phyloP scores from a whole-genome alignment of 2,113 vertebrate genomes.

The Ellobius talpinus region DNA sequence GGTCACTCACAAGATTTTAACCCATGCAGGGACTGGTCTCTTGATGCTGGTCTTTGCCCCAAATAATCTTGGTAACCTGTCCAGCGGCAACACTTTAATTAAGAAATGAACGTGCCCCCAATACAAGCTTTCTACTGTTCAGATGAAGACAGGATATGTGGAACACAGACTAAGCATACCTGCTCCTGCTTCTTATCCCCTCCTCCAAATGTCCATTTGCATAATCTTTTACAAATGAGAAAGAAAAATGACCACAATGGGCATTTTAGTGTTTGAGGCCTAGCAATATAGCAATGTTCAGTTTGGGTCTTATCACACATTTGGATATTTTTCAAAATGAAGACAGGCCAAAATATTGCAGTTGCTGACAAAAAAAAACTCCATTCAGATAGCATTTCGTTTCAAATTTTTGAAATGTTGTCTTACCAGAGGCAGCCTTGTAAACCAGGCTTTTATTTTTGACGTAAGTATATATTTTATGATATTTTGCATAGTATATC shows the following conservation, averaged over 20 bases:
- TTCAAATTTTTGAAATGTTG: conserved; percentile 44
- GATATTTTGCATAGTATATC: not conserved
- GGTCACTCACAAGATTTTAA: conserved; percentile 64
- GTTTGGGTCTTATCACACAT: not conserved
- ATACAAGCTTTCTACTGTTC: not conserved
- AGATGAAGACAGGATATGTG: not conserved
- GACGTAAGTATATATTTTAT: not conserved
- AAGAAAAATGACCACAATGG: not conserved
- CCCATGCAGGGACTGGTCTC: not conserved
- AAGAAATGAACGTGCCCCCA: not conserved
- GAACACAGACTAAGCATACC: not conserved
- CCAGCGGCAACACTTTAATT: not conserved
- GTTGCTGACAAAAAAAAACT: not conserved
- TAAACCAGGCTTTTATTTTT: conserved; percentile 31
- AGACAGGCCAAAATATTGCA: conserved; percentile 20
- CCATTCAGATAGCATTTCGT: conserved; percentile 20
- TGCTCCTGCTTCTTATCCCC: not conserved
- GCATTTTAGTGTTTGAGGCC: conserved; percentile 31
- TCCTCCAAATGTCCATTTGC: not conserved
- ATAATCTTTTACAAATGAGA: not conserved
- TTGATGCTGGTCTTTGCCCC: not conserved
- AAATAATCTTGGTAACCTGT: not conserved
- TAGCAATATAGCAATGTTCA: not conserved
- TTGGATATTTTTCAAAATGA: conserved; percentile 39
- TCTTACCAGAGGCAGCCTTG: conserved; percentile 11